Evolutionary conservation across 2,888 invertebrate species (phyloP).

Genomic region (Sinodicranocentrus sp.): DNA sequence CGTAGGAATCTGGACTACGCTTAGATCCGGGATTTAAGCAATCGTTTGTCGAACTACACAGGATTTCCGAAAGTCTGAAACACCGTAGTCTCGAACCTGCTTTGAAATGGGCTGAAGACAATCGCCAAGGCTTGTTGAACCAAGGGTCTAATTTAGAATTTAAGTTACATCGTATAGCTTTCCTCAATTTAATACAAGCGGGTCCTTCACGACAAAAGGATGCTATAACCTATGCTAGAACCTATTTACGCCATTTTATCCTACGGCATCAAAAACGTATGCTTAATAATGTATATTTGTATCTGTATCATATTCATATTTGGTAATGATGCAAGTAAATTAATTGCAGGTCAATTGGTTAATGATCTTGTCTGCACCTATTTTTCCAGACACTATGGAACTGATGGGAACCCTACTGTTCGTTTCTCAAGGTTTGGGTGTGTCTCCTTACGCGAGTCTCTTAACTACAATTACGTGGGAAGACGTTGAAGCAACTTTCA

Average conservation of each 20-base stretch:
- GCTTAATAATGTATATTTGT: too few relatives aligned
- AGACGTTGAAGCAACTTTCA: constrained; percentile 93
- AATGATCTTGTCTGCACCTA: too few relatives aligned
- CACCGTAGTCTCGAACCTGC: constrained; percentile 90
- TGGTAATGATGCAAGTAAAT: too few relatives aligned
- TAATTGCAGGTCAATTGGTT: too few relatives aligned
- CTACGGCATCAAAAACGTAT: constrained; percentile 86
- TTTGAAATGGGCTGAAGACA: constrained; percentile 90
- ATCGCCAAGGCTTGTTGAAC: constrained; percentile 85
- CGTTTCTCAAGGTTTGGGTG: constrained; percentile 84
- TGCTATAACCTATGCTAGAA: constrained; percentile 91
- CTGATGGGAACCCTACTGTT: constrained; percentile 93
- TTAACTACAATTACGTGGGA: constrained; percentile 88
- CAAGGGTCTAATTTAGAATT: constrained; percentile 79
- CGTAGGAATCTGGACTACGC: constrained; percentile 84
- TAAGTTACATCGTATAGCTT: constrained; percentile 86
- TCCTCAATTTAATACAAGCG: constrained; percentile 85
- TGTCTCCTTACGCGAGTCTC: constrained; percentile 88
- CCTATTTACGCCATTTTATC: constrained; percentile 90
- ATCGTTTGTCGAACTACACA: constrained; percentile 90
- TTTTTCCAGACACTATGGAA: too few relatives aligned
- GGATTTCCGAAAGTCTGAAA: constrained; percentile 91
- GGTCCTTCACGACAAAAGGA: constrained; percentile 87
- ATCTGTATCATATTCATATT: too few relatives aligned
- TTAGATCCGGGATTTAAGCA: constrained; percentile 84